A percentile compares a stretch with the other conserved stretches of the same genome.
These are phyloP conservation scores for Hippasteria phrygiana DNA, from an alignment of 53 echinoderm and acorn worm species.

Conservation along the genomic window DNA sequence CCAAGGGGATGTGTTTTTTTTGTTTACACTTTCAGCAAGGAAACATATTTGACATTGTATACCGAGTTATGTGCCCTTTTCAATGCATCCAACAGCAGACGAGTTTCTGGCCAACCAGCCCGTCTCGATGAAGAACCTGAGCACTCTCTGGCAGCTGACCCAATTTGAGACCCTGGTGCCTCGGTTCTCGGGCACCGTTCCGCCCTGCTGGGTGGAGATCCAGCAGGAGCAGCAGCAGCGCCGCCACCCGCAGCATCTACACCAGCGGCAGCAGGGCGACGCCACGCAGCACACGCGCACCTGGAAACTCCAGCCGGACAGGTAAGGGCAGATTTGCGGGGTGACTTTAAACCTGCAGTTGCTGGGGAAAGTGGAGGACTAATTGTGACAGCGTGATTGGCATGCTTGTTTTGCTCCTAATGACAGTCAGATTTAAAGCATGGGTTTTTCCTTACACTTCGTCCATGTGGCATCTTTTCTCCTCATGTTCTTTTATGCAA, in stretches of 20 bases:
- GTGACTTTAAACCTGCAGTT: too few relatives aligned
- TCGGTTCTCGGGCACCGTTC: slow-evolving; percentile 95
- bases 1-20: too few relatives aligned
- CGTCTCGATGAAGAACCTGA: slow-evolving; percentile 73
- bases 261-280: slow-evolving; percentile 94
- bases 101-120: slow-evolving; percentile 80
- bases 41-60: too few relatives aligned
- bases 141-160: slow-evolving; percentile 83
- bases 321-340: slow-evolving; percentile 57
- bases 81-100: slow-evolving; percentile 58
- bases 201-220: slow-evolving; percentile 96
- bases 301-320: slow-evolving; percentile 96
- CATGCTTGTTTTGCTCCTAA: too few relatives aligned
- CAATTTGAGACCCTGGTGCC: slow-evolving; percentile 98
- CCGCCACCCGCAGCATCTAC: slow-evolving; percentile 97
- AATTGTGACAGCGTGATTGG: too few relatives aligned
- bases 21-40: too few relatives aligned
- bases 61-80: too few relatives aligned
- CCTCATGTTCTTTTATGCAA: too few relatives aligned
- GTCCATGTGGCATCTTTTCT: too few relatives aligned
- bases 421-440: too few relatives aligned
- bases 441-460: too few relatives aligned
- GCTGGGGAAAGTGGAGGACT: too few relatives aligned
- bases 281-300: slow-evolving; percentile 97
- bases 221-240: slow-evolving; percentile 99